Base-by-base conservation (phyloP, 2,888 invertebrate species). In the Melanargia galathea region DNA sequence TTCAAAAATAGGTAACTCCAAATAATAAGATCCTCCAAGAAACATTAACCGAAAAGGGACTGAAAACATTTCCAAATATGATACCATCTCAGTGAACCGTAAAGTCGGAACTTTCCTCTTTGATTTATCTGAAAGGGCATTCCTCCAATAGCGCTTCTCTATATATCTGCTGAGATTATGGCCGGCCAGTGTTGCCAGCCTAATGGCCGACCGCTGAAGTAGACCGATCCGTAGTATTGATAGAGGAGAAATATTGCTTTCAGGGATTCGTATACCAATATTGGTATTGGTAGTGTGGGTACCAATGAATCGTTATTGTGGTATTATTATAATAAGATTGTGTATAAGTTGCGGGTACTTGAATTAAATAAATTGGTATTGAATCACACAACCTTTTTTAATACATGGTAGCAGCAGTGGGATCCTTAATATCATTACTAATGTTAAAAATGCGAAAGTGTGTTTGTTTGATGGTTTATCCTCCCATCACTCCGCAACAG, bases 21-120 rank as follows among this genome's bases (percentile, higher is more conserved):
- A 35, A 43, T 43, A 35, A 35, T 35, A n/a, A 20, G 13, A 33
- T 7, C 20, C 26, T 51, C 26, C 11, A 16, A 40, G 38, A 13
- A 46, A 30, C 56, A 33, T 57, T 45, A 57, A n/a, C 5, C 18
- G 45, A 45, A 57, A 57, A 57, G 56, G 56, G 56, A 46, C 56
- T 43, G 56, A 57, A 57, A 57, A 57, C 45, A 57, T 57, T 57
- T 45, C 56, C 56, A 57, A 45, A 57, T 57, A 57, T 57, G 56
- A 57, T 57, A 55, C 55, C 55, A 55, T 55, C 55, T 55, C 40
- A 57, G 33, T 57, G 56, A 46, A 57, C 56, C 56, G 56, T 57
- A 57, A 55, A 55, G 56, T 57, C 56, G 56, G 56, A 45, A 57
- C 56, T 57, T 57, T 45, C 45, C 18, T 57, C 56, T 57, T 57